Evolutionary conservation across 35 echinoderm and acorn worm species (phyloP), one percentile per base, ranked within the genome.

Genomic region (Apostichopus parvimensis): DNA sequence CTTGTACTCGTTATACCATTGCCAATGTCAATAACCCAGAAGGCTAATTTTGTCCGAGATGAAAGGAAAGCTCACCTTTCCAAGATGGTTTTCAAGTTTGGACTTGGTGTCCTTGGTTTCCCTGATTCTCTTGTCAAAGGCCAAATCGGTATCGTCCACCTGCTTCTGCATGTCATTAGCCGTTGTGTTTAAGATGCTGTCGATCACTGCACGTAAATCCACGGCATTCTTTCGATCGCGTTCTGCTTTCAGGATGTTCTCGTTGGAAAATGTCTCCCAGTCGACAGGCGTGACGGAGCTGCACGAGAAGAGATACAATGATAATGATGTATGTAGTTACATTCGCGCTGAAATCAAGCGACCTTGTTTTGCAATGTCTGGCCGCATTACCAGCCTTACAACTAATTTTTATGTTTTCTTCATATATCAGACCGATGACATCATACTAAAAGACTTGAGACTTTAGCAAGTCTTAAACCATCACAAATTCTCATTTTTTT

Each of bases 91-190:
- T 79, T 98, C 96, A 62, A 98, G 94, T 77, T 98, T 94, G 4
- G 88, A 86, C 91, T 98, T 98, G 12, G 96, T 91, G 1, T 60
- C 57, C 75, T 95, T 58, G 0, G 96, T 98, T 83, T 98, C 96
- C 34, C 90, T 56, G 72, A 98, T 98, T 79, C 96, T 87, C 78
- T 95, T 98, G 54, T 79, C 83, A 88, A 98, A 98, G 79, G 96
- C 96, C 20, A 95, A 87, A 79, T 98, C 93, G 54, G 96, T 98
- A 23, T 98, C 94, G 71, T 95, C 91, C 17, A 98, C 96, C 58
- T 98, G 96, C 55, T 95, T 85, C 72, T 98, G 94, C 96, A 98
- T 98, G 79, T 98, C 96, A 75, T 98, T 83, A 59, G 94, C 94
- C 13, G 96, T 98, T 0, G 94, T 95, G 20, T 79, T 90, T 56